A percentile compares a stretch with the other conserved stretches of the same genome.
Conservation (phyloP, 2,888 invertebrate genomes). For the Drosophila cognata region DNA sequence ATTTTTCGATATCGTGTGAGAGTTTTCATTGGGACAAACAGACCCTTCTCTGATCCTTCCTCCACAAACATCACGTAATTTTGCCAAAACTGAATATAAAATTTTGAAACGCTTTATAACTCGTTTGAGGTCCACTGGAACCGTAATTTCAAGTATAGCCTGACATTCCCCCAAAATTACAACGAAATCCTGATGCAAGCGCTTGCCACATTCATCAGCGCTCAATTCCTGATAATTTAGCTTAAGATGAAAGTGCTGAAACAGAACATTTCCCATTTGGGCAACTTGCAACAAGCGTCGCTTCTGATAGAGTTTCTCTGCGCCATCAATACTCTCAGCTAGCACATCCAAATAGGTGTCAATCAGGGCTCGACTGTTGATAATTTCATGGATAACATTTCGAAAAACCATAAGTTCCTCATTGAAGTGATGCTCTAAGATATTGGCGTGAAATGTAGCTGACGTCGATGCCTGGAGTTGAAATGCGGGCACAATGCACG, state of each 20-base stretch:
- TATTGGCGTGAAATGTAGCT: conserved; percentile 61
- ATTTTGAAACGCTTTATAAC: conserved; percentile 83
- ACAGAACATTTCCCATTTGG: conserved; percentile 78
- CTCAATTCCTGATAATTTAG: conserved; percentile 63
- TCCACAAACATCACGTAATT: conserved; percentile 72
- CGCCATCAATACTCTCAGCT: conserved; percentile 53
- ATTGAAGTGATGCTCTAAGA: conserved; percentile 83
- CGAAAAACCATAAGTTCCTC: conserved; percentile 80
- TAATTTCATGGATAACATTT: conserved; percentile 79
- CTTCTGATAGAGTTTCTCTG: conserved; percentile 62
- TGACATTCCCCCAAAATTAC: conserved; percentile 82
- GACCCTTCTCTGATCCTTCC: not conserved
- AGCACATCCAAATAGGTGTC: conserved; percentile 78
- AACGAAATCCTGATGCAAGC: conserved; percentile 71
- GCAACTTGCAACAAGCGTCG: conserved; percentile 53
- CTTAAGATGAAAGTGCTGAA: conserved; percentile 77
- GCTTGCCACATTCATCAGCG: conserved; percentile 46
- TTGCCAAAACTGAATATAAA: conserved; percentile 79
- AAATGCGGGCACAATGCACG: conserved; percentile 82
- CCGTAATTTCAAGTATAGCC: conserved; percentile 69
- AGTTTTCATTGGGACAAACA: conserved; percentile 14
- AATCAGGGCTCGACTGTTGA: conserved; percentile 82
- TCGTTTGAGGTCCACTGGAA: conserved; percentile 71
- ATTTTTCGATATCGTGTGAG: conserved; percentile 2
- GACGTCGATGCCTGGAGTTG: conserved; percentile 54